Conservation (phyloP, 1,140 invertebrate genomes). For the Dolichoris vasculosae region DNA sequence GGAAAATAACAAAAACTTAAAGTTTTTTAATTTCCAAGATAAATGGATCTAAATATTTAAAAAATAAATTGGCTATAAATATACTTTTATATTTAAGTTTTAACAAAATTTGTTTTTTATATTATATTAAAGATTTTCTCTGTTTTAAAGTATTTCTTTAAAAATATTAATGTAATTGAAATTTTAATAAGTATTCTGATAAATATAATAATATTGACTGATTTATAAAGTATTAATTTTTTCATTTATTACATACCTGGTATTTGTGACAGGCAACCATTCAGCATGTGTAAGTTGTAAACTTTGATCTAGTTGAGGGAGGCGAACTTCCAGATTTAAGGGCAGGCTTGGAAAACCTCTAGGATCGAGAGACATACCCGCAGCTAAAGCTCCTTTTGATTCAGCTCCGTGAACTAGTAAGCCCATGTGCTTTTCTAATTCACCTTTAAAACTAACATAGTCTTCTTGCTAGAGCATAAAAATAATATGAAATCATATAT, state of each 20-base stretch:
- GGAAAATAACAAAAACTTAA: too few species aligned
- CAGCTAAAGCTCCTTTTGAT: conserved; percentile 9
- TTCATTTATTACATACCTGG: conserved; percentile 59
- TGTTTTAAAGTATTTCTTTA: too few species aligned
- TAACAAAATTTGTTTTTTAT: too few species aligned
- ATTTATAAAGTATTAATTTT: background rate
- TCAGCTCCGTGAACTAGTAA: conserved; percentile 62
- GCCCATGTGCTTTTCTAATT: conserved; percentile 70
- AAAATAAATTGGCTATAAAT: too few species aligned
- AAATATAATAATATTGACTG: background rate
- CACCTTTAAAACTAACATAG: conserved; percentile 70
- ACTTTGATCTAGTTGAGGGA: conserved; percentile 68
- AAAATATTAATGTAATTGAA: too few species aligned
- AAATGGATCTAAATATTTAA: too few species aligned
- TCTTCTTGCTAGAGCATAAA: conserved; percentile 68
- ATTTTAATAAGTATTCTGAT: too few species aligned
- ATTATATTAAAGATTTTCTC: too few species aligned
- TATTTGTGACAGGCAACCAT: conserved; percentile 73
- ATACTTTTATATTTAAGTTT: too few species aligned
- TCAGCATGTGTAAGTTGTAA: conserved; percentile 70
- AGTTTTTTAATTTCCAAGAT: too few species aligned
- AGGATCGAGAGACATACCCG: conserved; percentile 61
- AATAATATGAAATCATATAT: too few species aligned
- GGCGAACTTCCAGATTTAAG: conserved; percentile 66
- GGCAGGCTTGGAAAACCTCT: conserved; percentile 68